Evolutionary conservation across 2,113 vertebrate genomes (phyloP).

Genomic region (Pardalotus punctatus): DNA sequence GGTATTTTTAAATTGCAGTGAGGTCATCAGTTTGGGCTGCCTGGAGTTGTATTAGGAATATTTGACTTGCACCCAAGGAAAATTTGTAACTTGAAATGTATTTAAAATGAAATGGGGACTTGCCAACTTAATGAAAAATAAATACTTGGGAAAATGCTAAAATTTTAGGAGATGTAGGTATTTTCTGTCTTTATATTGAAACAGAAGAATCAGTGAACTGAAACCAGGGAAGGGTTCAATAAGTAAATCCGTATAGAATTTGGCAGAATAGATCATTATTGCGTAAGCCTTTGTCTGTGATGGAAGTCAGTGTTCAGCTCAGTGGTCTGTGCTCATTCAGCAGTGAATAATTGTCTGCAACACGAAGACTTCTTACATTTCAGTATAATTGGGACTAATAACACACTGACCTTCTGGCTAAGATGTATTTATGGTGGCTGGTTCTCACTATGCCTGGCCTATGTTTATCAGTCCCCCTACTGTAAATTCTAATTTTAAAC

Average conservation of each 20-base stretch:
- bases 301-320: constrained; percentile 36
- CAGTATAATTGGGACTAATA: constrained; percentile 71
- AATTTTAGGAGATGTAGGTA: neutral
- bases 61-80: neutral
- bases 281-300: constrained; percentile 3
- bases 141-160: neutral
- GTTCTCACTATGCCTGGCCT: constrained; percentile 6
- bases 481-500: neutral
- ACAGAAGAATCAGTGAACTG: neutral
- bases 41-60: neutral
- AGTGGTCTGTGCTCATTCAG: constrained; percentile 60
- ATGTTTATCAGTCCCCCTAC: neutral
- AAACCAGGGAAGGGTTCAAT: neutral
- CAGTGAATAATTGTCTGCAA: constrained; percentile 66
- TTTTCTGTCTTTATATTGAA: neutral
- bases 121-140: neutral
- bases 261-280: constrained; percentile 17
- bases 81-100: neutral
- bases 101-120: neutral
- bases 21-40: constrained; percentile 19
- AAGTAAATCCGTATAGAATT: constrained; percentile 23
- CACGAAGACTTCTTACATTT: constrained; percentile 43
- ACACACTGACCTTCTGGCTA: constrained; percentile 60
- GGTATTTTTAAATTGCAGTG: neutral
- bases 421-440: constrained; percentile 48